Conservation (phyloP, 2,888 invertebrate genomes). For the Brassicogethes aeneus region DNA sequence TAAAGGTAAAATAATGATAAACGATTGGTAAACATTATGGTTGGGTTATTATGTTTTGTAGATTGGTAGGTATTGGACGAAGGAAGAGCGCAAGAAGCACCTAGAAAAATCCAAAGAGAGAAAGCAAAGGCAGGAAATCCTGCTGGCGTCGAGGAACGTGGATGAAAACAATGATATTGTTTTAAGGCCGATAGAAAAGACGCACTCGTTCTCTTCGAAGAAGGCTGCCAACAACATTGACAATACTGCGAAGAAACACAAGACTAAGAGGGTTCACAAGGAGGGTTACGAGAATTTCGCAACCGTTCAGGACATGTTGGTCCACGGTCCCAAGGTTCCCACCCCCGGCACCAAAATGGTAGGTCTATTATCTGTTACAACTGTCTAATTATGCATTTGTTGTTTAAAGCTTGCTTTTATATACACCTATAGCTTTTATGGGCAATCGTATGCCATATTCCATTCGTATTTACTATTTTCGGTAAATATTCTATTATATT, state of each 20-base stretch:
- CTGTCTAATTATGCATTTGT: conserved; percentile 36
- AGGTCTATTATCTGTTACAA: conserved; percentile 49
- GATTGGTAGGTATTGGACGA: conserved; percentile 63
- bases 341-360: conserved; percentile 45
- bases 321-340: conserved; percentile 39
- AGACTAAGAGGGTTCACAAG: conserved; percentile 37
- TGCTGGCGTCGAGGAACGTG: conserved; percentile 24
- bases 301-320: conserved; percentile 50
- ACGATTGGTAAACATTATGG: neutral
- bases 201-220: conserved; percentile 32
- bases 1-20: conserved; percentile 45
- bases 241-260: conserved; percentile 42
- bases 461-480: too few relatives aligned
- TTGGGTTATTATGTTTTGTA: conserved; percentile 7
- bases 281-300: conserved; percentile 45
- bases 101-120: conserved; percentile 60
- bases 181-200: conserved; percentile 21
- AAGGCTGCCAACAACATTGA: conserved; percentile 38
- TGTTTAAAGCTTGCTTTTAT: neutral
- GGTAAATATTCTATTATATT: too few relatives aligned
- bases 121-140: conserved; percentile 41
- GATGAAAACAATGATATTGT: conserved; percentile 27
- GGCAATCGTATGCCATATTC: too few relatives aligned
- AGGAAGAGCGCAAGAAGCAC: conserved; percentile 66
- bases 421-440: conserved; percentile 1